These are phyloP conservation scores for Zootermopsis nevadensis DNA, from an alignment of 2,888 invertebrate species.

Conservation along the genomic window DNA sequence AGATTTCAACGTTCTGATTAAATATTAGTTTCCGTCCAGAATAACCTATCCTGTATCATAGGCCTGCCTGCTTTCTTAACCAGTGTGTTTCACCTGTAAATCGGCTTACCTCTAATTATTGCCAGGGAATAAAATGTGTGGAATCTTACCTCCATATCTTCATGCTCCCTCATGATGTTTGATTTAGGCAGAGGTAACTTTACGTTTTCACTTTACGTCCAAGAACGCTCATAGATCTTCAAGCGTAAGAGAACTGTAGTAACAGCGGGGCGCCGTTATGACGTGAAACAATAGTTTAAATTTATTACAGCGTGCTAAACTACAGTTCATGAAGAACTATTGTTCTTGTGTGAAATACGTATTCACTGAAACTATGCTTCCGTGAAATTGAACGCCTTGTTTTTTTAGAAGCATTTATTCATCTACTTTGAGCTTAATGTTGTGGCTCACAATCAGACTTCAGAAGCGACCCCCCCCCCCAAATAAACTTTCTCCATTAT, in stretches of 20 bases:
- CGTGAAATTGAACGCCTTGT: neutral
- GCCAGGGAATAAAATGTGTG: too few relatives aligned
- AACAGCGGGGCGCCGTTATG: neutral
- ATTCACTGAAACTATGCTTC: neutral
- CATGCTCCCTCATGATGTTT: too few relatives aligned
- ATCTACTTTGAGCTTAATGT: slow-evolving; percentile 1
- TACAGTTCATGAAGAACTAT: neutral
- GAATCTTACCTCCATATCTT: too few relatives aligned
- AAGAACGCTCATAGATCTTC: neutral
- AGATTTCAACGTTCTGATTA: too few relatives aligned
- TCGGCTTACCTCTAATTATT: too few relatives aligned
- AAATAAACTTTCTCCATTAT: slow-evolving; percentile 10
- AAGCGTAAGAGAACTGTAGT: neutral
- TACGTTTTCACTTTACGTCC: too few relatives aligned
- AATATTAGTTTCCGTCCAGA: too few relatives aligned
- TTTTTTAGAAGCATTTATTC: slow-evolving; percentile 5
- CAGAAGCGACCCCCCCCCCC: neutral
- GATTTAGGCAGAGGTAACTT: too few relatives aligned
- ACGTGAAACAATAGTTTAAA: too few relatives aligned
- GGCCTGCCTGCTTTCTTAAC: too few relatives aligned
- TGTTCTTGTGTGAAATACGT: neutral
- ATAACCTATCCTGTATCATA: too few relatives aligned
- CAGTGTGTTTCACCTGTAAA: too few relatives aligned
- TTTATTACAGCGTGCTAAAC: neutral
- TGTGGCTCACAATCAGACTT: neutral